Conservation (phyloP, 2,113 vertebrate genomes). For the Phalacrocorax aristotelis region DNA sequence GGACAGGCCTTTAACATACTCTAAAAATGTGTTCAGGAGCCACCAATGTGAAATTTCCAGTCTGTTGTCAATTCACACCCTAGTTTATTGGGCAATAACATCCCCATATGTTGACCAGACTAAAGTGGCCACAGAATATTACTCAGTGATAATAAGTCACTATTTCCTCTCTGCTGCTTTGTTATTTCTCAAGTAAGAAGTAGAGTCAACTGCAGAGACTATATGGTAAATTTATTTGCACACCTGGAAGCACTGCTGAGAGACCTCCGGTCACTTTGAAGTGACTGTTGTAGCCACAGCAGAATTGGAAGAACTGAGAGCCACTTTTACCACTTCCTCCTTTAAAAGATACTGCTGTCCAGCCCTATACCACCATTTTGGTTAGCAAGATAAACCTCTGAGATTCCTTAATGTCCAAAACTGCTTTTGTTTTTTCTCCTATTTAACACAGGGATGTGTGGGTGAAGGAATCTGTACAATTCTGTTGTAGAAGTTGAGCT, state of each 20-base stretch:
- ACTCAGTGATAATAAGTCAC: background rate
- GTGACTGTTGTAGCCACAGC: background rate
- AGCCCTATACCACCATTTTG: background rate
- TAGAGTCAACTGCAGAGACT: background rate
- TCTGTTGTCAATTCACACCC: background rate
- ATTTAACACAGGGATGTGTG: background rate
- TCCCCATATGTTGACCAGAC: background rate
- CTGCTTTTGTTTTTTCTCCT: background rate
- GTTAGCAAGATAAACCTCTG: background rate
- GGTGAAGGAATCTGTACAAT: background rate
- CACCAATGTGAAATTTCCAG: background rate
- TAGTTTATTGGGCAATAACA: background rate
- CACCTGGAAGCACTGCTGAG: background rate
- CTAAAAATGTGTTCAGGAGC: background rate
- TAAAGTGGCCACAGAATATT: background rate
- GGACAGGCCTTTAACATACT: background rate
- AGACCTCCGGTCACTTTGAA: background rate
- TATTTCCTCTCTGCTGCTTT: background rate
- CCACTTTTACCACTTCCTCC: background rate
- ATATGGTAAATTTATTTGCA: background rate
- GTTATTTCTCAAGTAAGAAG: background rate
- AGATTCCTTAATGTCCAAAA: background rate
- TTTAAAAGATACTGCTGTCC: background rate
- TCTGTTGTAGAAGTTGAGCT: background rate
- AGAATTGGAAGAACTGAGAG: background rate